Conservation (phyloP, 2,888 invertebrate genomes). For the Malthinus seriepunctatus region DNA sequence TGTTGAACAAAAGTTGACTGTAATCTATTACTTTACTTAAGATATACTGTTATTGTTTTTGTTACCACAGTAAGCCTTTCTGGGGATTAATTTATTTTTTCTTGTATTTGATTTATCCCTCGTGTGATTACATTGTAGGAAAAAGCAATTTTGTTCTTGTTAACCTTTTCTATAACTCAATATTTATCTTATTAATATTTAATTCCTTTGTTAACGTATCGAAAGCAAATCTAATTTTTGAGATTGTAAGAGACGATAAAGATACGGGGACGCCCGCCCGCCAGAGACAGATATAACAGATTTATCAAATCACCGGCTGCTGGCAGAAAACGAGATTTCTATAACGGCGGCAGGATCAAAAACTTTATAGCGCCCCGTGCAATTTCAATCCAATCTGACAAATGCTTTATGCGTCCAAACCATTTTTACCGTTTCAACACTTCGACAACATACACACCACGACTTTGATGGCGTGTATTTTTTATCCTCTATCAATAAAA, state of each 20-base stretch:
- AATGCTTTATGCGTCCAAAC: conserved; percentile 25
- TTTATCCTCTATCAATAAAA: too few relatives aligned
- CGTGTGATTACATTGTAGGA: too few relatives aligned
- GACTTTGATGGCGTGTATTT: too few relatives aligned
- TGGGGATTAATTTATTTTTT: too few relatives aligned
- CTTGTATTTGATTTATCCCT: too few relatives aligned
- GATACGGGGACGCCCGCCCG: conserved; percentile 13
- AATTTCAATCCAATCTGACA: conserved; percentile 26
- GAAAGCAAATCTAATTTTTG: conserved; percentile 16
- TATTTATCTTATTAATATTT: conserved; percentile 11
- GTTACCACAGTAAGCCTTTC: too few relatives aligned
- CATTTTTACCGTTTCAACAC: conserved; percentile 21
- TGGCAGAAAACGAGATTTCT: conserved; percentile 27
- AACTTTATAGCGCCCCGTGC: conserved; percentile 25
- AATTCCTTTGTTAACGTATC: not conserved
- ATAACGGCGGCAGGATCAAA: conserved; percentile 24
- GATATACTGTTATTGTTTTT: too few relatives aligned
- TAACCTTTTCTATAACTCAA: conserved; percentile 13
- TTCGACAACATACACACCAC: not conserved
- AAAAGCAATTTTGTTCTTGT: too few relatives aligned
- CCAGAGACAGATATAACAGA: conserved; percentile 27
- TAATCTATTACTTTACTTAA: too few relatives aligned
- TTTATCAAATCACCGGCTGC: conserved; percentile 28
- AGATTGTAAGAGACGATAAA: conserved; percentile 5
- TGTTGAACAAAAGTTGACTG: too few relatives aligned